phyloP scores from a whole-genome alignment of 2,113 vertebrate species.

The Xiphophorus hellerii region DNA sequence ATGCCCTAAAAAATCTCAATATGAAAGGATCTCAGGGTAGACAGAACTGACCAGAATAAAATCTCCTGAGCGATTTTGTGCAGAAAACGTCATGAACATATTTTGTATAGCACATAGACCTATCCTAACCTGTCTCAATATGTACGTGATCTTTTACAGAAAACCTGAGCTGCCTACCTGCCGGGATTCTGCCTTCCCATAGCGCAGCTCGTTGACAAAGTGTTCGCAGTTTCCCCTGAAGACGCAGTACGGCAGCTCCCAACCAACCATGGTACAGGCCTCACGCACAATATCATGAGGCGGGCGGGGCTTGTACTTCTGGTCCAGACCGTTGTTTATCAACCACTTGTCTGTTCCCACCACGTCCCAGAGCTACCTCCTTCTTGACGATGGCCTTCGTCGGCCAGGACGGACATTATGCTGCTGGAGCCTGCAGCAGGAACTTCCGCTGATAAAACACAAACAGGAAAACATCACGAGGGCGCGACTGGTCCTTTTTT shows the following conservation, averaged over 20 bases:
- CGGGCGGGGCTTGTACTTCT: slow-evolving; percentile 49
- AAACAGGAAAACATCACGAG: not conserved
- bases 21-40: too few relatives aligned
- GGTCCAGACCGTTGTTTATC: slow-evolving; percentile 81
- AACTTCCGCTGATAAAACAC: slow-evolving; percentile 66
- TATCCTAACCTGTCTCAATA: too few relatives aligned
- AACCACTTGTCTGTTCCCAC: slow-evolving; percentile 59
- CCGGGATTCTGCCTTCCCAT: slow-evolving; percentile 78
- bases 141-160: too few relatives aligned
- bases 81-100: too few relatives aligned
- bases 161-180: slow-evolving; percentile 76
- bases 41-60: too few relatives aligned
- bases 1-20: too few relatives aligned
- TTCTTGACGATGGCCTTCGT: slow-evolving; percentile 82
- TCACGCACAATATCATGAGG: slow-evolving; percentile 61
- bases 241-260: slow-evolving; percentile 66
- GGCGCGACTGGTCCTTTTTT: too few relatives aligned
- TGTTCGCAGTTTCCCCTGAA: slow-evolving; percentile 81
- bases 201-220: slow-evolving; percentile 83
- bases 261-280: slow-evolving; percentile 58
- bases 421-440: slow-evolving; percentile 68
- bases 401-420: slow-evolving; percentile 78
- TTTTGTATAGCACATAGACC: too few relatives aligned
- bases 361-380: slow-evolving; percentile 75
- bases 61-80: too few relatives aligned